Evolutionary conservation across 2,888 invertebrate species (phyloP).

Genomic region (Spilosoma lubricipeda): DNA sequence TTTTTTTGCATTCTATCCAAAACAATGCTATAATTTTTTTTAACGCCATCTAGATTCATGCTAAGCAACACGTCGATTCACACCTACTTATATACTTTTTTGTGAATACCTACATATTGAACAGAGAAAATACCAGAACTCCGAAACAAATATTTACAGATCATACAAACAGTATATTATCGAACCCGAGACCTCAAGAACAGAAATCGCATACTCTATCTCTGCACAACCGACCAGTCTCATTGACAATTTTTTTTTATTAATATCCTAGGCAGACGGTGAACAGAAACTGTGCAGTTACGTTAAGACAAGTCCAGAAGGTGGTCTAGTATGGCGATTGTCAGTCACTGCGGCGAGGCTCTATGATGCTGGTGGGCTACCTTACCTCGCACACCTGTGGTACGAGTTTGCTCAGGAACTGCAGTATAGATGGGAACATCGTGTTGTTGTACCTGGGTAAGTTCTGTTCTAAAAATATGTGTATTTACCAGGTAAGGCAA

Average conservation of each 20-base stretch:
- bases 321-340: conserved; percentile 93
- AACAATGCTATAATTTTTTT: neutral
- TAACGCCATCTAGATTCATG: neutral
- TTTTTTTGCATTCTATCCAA: too few relatives aligned
- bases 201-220: too few relatives aligned
- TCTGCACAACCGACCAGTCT: too few relatives aligned
- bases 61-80: too few relatives aligned
- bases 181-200: too few relatives aligned
- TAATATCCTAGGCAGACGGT: conserved; percentile 77
- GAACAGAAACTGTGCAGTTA: conserved; percentile 80
- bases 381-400: conserved; percentile 96
- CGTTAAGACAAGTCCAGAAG: conserved; percentile 92
- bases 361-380: conserved; percentile 91
- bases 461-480: conserved; percentile 64
- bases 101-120: too few relatives aligned
- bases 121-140: too few relatives aligned
- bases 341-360: conserved; percentile 91
- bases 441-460: conserved; percentile 93
- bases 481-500: neutral
- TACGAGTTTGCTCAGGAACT: conserved; percentile 96
- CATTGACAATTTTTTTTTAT: neutral
- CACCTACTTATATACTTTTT: too few relatives aligned
- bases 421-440: conserved; percentile 95
- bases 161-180: too few relatives aligned
- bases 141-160: too few relatives aligned